Conservation (phyloP, 92 coral and sea anemone genomes). For the Virgularia gustaviana region DNA sequence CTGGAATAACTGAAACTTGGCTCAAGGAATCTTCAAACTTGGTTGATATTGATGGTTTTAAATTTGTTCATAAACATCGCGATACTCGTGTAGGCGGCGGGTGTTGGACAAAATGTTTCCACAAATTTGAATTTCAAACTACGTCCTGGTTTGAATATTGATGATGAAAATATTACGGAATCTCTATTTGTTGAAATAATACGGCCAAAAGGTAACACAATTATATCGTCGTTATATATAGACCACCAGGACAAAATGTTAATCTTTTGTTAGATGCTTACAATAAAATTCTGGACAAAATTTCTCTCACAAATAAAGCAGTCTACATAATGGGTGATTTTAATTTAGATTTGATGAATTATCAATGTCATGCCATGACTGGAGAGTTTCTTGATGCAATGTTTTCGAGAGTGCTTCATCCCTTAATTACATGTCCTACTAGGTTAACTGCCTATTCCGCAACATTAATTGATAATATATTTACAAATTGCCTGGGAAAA, state of each 20-base stretch:
- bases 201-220: too few relatives aligned
- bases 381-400: constrained; percentile 41
- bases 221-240: not conserved
- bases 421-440: constrained; percentile 57
- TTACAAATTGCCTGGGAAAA: constrained; percentile 31
- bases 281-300: constrained; percentile 11
- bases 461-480: constrained; percentile 65
- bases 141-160: too few relatives aligned
- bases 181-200: too few relatives aligned
- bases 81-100: too few relatives aligned
- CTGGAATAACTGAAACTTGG: too few relatives aligned
- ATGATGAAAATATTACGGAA: too few relatives aligned
- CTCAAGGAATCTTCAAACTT: too few relatives aligned
- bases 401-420: constrained; percentile 42
- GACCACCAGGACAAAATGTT: constrained; percentile 31
- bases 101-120: too few relatives aligned
- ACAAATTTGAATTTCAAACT: too few relatives aligned
- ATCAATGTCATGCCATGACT: constrained; percentile 34
- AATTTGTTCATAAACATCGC: too few relatives aligned
- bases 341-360: constrained; percentile 48
- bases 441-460: constrained; percentile 58
- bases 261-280: constrained; percentile 1
- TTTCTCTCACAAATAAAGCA: constrained; percentile 25
- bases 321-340: constrained; percentile 49
- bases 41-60: too few relatives aligned